Evolutionary conservation across 2,888 invertebrate species (phyloP).

Genomic region (Eupithecia exiguata): DNA sequence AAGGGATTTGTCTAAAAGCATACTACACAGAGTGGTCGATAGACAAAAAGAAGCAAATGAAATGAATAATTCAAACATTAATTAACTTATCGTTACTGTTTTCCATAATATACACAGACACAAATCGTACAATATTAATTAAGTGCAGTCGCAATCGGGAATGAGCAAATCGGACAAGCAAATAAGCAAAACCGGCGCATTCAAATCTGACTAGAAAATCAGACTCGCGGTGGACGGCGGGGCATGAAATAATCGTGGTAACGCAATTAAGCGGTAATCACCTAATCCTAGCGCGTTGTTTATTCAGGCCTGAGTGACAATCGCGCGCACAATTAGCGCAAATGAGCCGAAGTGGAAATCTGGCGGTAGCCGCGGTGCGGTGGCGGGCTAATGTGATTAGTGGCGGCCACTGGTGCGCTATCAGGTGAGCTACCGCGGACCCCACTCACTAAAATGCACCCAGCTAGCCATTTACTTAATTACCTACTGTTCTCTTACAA

Average conservation of each 20-base stretch:
- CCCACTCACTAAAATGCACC: constrained; percentile 35
- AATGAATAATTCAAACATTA: constrained; percentile 19
- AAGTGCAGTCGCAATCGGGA: constrained; percentile 46
- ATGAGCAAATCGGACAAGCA: constrained; percentile 47
- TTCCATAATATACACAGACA: constrained; percentile 30
- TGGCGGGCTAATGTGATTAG: constrained; percentile 75
- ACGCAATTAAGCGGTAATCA: constrained; percentile 82
- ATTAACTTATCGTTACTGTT: constrained; percentile 24
- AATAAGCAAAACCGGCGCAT: constrained; percentile 66
- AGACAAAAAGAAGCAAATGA: constrained; percentile 17
- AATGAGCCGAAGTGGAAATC: constrained; percentile 84
- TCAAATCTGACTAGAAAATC: constrained; percentile 78
- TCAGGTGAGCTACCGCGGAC: constrained; percentile 49
- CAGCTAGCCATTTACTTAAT: constrained; percentile 1
- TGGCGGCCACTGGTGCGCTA: constrained; percentile 68
- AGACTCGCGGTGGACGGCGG: constrained; percentile 73
- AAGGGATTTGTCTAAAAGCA: neutral
- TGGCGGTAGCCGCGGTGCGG: constrained; percentile 63
- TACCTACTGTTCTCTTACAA: neutral
- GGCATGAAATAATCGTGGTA: constrained; percentile 81
- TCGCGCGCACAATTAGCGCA: constrained; percentile 83
- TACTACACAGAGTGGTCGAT: neutral
- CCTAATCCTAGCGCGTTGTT: constrained; percentile 83
- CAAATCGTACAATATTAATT: constrained; percentile 41
- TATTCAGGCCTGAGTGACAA: constrained; percentile 84